Conservation (phyloP, 53 echinoderm and acorn worm species). For the Temnopleurus reevesii region DNA sequence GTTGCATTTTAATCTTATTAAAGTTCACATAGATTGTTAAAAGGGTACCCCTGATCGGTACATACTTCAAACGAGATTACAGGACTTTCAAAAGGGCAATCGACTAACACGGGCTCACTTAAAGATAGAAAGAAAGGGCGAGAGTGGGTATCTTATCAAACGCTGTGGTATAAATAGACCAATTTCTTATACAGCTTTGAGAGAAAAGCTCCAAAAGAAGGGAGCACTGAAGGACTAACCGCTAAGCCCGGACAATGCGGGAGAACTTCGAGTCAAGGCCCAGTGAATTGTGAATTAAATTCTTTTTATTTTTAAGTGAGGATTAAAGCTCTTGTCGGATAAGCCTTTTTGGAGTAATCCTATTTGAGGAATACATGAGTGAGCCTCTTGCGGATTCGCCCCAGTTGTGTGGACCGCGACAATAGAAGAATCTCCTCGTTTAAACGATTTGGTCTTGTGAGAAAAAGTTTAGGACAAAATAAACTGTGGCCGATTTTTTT, state of each 20-base stretch:
- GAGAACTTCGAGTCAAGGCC: conserved; percentile 15
- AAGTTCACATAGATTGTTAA: neutral
- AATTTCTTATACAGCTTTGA: neutral
- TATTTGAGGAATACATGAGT: neutral
- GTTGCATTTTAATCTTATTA: too few species aligned
- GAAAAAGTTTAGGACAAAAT: neutral
- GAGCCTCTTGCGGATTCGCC: neutral
- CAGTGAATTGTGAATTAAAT: conserved; percentile 17
- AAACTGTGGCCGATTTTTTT: neutral
- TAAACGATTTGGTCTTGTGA: neutral
- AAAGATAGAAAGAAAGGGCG: conserved; percentile 12
- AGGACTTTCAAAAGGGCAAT: neutral
- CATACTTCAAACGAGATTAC: neutral
- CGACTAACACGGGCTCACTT: neutral
- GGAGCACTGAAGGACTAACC: neutral
- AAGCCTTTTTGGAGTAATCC: conserved; percentile 15
- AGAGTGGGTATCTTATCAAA: conserved; percentile 7
- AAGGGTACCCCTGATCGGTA: neutral
- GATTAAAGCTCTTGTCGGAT: neutral
- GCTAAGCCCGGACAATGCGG: neutral
- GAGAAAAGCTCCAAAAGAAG: neutral
- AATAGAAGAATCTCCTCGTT: neutral
- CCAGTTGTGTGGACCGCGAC: neutral
- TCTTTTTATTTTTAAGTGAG: neutral
- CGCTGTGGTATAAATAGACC: neutral